Evolutionary conservation across 2,888 invertebrate species (phyloP).

Genomic region (Reticulitermes lucifugus): DNA sequence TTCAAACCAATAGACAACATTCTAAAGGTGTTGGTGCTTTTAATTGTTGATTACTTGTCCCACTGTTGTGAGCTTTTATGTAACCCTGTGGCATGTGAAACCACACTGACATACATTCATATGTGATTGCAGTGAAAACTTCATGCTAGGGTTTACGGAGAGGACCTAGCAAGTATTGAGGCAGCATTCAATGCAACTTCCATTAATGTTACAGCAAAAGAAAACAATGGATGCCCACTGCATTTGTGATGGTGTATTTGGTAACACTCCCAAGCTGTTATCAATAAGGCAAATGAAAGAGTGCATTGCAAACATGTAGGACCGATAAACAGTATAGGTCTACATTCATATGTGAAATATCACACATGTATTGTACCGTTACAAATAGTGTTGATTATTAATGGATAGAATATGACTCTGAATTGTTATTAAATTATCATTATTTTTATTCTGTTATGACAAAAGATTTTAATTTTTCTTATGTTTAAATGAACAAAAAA

Average conservation of each 20-base stretch:
- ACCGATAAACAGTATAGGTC: neutral
- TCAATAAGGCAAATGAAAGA: neutral
- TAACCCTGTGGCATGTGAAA: conserved; percentile 33
- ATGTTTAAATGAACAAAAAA: neutral
- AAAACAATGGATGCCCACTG: conserved; percentile 31
- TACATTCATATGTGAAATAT: neutral
- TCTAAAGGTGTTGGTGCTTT: conserved; percentile 44
- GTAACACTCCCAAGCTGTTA: neutral
- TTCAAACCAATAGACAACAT: conserved; percentile 37
- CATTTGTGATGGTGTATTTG: conserved; percentile 18
- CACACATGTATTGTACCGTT: neutral
- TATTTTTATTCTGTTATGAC: neutral
- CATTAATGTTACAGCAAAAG: neutral
- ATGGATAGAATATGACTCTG: neutral
- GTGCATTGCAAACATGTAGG: neutral
- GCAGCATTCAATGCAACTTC: conserved; percentile 22
- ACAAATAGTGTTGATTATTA: neutral
- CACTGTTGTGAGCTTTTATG: conserved; percentile 33
- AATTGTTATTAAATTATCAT: conserved; percentile 11
- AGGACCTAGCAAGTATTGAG: neutral
- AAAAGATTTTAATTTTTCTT: neutral
- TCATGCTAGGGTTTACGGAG: neutral
- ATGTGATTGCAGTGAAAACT: conserved; percentile 27
- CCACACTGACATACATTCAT: conserved; percentile 30
- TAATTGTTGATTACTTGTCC: conserved; percentile 39